A percentile compares a stretch with the other conserved stretches of the same genome.
Conservation (phyloP, 2,888 invertebrate genomes). For the Chalcis sispes region DNA sequence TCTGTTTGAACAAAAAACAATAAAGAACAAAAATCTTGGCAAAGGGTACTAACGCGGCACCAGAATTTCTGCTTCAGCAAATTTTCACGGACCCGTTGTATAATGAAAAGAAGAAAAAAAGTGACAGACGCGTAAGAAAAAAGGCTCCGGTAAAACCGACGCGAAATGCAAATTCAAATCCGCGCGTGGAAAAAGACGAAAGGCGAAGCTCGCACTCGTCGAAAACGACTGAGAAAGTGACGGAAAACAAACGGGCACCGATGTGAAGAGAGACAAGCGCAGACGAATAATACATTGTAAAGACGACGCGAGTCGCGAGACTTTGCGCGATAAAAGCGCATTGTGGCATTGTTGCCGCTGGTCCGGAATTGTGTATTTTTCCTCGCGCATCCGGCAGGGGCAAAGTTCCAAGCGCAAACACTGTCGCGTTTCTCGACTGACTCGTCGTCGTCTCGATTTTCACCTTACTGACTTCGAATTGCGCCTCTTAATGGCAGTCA, state of each 20-base stretch:
- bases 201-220: background rate
- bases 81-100: slow-evolving; percentile 4
- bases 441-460: no score
- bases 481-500: background rate
- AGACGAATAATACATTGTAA: slow-evolving; percentile 42
- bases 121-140: background rate
- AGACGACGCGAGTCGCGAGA: slow-evolving; percentile 22
- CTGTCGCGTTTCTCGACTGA: no score
- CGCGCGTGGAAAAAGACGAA: slow-evolving; percentile 30
- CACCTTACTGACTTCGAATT: slow-evolving; percentile 24
- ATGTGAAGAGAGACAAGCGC: slow-evolving; percentile 27
- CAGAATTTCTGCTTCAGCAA: slow-evolving; percentile 11
- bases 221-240: slow-evolving; percentile 33
- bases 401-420: no score
- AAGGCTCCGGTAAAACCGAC: slow-evolving; percentile 24
- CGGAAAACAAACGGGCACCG: slow-evolving; percentile 26
- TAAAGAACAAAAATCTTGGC: no score
- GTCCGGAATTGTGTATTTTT: slow-evolving; percentile 24
- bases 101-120: background rate
- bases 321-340: slow-evolving; percentile 34
- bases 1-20: no score
- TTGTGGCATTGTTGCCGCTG: slow-evolving; percentile 52
- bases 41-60: background rate
- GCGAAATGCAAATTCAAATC: no score
- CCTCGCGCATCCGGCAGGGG: background rate